A percentile compares a stretch with the other conserved stretches of the same genome.
Conservation (phyloP, 1,140 invertebrate species). For the Thalassaphorura encarpata region DNA sequence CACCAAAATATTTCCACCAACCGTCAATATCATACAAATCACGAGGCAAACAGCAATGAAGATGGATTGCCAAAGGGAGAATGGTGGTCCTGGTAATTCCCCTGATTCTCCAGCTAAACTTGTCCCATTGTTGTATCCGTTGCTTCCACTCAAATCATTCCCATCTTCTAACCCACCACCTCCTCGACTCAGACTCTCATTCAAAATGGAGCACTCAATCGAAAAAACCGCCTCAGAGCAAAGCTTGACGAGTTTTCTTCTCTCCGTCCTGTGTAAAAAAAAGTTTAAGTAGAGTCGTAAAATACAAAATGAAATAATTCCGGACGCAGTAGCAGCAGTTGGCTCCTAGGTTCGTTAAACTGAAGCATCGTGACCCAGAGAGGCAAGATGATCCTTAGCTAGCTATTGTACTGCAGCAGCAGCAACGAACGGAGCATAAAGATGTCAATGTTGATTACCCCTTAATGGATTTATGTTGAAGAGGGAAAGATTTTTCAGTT, state of each 20-base stretch:
- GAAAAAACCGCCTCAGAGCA: slow-evolving; percentile 14
- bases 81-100: slow-evolving; percentile 54
- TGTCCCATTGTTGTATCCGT: slow-evolving; percentile 4
- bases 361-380: no score
- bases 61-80: slow-evolving; percentile 80
- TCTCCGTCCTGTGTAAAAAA: slow-evolving; percentile 7
- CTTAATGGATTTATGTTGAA: slow-evolving; percentile 32
- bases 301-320: no score
- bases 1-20: slow-evolving; percentile 76
- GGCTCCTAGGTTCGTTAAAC: no score
- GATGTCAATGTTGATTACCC: slow-evolving; percentile 31
- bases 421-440: slow-evolving; percentile 19
- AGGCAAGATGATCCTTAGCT: no score
- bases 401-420: no score
- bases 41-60: slow-evolving; percentile 82
- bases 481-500: slow-evolving; percentile 26
- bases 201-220: slow-evolving; percentile 25
- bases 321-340: no score
- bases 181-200: slow-evolving; percentile 6
- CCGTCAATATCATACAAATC: slow-evolving; percentile 80
- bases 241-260: slow-evolving; percentile 17
- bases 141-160: not conserved
- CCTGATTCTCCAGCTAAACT: not conserved
- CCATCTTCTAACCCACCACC: slow-evolving; percentile 6
- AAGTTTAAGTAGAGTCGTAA: not conserved